Evolutionary conservation across 2,113 vertebrate species (phyloP), one percentile per base, ranked within the genome.

Genomic region (Andinoacara biseriatus): DNA sequence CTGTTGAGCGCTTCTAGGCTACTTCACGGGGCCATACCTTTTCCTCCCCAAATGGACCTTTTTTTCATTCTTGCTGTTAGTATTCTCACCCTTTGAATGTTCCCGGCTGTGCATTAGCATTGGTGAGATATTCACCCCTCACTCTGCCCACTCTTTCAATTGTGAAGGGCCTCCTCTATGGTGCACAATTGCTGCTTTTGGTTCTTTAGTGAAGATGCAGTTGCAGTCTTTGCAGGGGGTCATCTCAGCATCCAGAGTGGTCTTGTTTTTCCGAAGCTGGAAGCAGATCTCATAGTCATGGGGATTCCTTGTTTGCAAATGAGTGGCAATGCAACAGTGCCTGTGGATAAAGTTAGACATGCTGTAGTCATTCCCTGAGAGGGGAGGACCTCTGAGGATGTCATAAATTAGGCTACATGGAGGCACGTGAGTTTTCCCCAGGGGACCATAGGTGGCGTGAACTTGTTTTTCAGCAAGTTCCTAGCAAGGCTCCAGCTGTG

Each of bases 401-500:
- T 84, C 88, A 88, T 93, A 94, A 94, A 95, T 93, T 93, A 94
- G 86, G 81, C 58, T 58, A 86, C 83, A 83, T 89, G 75, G 90
- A 88, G 60, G 86, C 87, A 62, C 54, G 4, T 72, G 46, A 72
- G 83, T 86, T 88, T 33, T 89, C 94, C 88, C 91, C 40, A 1
- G 86, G 84, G 92, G 93, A 52, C 60, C 26, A 2, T 81, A 91
- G 90, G 89, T 90, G 87, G 84, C 84, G 29, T 89, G 90, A 78
- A 84, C 92, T 94, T 92, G 91, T 94, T 94, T 92, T 92, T 91
- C 90, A 90, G 86, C 93, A 89, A 85, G 88, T 82, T 89, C 87
- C 90, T 75, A 82, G 80, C 76, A 82, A 80, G 78, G 57, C 87
- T 84, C 94, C 84, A 84, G 91, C 94, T 92, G 93, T 6, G 87